Evolutionary conservation across 64 coral and sea anemone species (phyloP).

Genomic region (Exaiptasia diaphana): DNA sequence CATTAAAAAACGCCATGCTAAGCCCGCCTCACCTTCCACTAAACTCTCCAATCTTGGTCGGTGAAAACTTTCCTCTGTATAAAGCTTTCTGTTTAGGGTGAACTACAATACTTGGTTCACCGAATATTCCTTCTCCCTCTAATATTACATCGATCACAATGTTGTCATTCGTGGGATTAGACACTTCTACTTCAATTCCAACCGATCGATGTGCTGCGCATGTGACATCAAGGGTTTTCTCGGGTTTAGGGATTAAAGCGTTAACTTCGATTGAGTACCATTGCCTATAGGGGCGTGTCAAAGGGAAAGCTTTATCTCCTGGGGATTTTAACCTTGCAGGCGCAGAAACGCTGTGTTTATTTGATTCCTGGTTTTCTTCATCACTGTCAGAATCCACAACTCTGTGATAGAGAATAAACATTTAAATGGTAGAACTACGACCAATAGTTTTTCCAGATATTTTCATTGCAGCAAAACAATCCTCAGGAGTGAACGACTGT

Average conservation of each 20-base stretch:
- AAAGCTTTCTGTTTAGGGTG: constrained; percentile 64
- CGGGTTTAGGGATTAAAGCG: constrained; percentile 60
- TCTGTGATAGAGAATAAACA: constrained; percentile 25
- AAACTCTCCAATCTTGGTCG: constrained; percentile 72
- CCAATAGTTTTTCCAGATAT: too few species aligned
- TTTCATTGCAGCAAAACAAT: too few species aligned
- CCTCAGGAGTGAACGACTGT: too few species aligned
- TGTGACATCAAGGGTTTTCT: constrained; percentile 74
- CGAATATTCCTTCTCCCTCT: constrained; percentile 74
- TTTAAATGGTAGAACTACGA: too few species aligned
- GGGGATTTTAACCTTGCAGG: not conserved
- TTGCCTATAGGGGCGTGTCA: constrained; percentile 44
- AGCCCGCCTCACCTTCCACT: constrained; percentile 73
- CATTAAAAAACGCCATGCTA: too few species aligned
- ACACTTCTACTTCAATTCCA: constrained; percentile 77
- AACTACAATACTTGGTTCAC: constrained; percentile 62
- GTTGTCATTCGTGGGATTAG: constrained; percentile 81
- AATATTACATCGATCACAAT: constrained; percentile 69
- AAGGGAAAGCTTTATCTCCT: not conserved
- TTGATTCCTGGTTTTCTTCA: not conserved
- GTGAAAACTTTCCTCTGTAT: constrained; percentile 71
- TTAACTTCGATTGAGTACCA: constrained; percentile 92
- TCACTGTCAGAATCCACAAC: constrained; percentile 48
- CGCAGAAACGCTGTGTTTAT: not conserved
- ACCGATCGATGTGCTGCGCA: constrained; percentile 82